Base-by-base conservation (phyloP, 2,888 invertebrate species). In the Epirrita christyi region DNA sequence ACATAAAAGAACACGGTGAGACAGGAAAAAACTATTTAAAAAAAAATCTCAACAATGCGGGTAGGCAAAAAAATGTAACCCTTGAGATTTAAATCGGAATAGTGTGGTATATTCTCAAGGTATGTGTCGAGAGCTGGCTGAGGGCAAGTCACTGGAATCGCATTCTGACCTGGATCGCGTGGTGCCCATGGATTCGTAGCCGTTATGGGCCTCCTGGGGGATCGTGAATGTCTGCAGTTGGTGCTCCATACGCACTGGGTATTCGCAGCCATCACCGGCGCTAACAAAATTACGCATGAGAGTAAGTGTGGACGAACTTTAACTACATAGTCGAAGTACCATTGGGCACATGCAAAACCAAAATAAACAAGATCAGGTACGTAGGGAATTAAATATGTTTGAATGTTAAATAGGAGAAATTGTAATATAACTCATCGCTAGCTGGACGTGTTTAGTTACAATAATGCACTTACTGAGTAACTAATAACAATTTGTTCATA, bases 121-220 rank as follows among this genome's bases (percentile, higher is more conserved):
- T 85, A 89, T 85, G 83, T 88, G 83, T 63, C 69, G 74, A 67
- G 78, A 65, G 67, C 69, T 68, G 72, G 71, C 76, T 71, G 76
- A 64, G 43, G 65, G 73, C 50, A 72, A 77, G 55, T 76, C 75
- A 62, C 66, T 73, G 53, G 55, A 46, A 41, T 54, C 55, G 14
- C 48, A 52, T 83, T 94, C 96, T 95, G 95, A 96, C 95, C 96
- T 96, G 93, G 95, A 94, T 88, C 94, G 95, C 86, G 95, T 96
- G 92, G 94, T 95, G 92, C 97, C 97, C 97, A 97, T 97, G 75
- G 97, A 97, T 93, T 97, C 95, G 94, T 97, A 97, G 75, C 93
- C 93, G 40, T 49, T 58, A 82, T 93, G 93, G 61, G 82, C 68
- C 63, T 89, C 89, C 73, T 80, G 86, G 54, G 86, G 72, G 61